These are phyloP conservation scores for Pandemis cinnamomeana DNA, from an alignment of 2,888 invertebrate species.

Conservation along the genomic window DNA sequence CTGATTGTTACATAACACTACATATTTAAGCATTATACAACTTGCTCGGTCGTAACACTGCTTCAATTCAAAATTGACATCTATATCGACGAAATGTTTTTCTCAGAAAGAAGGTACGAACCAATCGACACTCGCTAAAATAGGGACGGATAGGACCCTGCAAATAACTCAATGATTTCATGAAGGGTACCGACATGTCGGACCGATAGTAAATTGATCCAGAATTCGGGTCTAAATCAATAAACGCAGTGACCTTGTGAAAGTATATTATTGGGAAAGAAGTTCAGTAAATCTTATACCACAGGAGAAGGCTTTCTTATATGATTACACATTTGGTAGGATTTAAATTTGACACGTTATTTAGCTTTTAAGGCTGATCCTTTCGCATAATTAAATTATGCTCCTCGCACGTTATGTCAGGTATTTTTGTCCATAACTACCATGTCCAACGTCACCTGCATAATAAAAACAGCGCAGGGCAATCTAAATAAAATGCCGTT, in stretches of 20 bases:
- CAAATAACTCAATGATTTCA: conserved; percentile 29
- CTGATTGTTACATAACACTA: no score
- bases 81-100: background rate
- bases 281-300: background rate
- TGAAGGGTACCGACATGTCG: conserved; percentile 14
- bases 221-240: conserved; percentile 25
- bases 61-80: background rate
- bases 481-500: conserved; percentile 52
- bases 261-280: conserved; percentile 10
- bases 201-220: conserved; percentile 24
- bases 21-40: no score
- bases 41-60: background rate
- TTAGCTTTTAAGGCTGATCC: background rate
- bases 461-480: conserved; percentile 58
- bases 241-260: conserved; percentile 21
- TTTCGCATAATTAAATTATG: background rate
- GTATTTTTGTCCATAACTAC: background rate
- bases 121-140: conserved; percentile 14
- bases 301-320: background rate
- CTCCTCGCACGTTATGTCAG: background rate
- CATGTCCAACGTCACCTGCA: conserved; percentile 41
- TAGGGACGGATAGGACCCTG: conserved; percentile 9
- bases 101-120: conserved; percentile 13
- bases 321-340: background rate
- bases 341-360: no score